Conservation (phyloP, 2,113 vertebrate genomes). For the Cariama cristata region DNA sequence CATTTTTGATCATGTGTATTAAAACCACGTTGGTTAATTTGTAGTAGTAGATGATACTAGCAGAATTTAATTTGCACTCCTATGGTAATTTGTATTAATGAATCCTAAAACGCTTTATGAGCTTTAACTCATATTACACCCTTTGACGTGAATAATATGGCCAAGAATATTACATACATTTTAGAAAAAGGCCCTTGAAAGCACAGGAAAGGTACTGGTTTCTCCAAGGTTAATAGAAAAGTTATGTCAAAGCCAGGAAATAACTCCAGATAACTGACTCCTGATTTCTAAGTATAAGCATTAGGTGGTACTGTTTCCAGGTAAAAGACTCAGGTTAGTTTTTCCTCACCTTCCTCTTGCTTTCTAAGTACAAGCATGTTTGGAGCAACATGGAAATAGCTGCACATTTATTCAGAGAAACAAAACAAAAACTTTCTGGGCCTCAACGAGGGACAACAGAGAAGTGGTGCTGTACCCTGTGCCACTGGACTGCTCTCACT, state of each 20-base stretch:
- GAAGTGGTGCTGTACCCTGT: background rate
- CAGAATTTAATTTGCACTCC: background rate
- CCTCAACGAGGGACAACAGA: background rate
- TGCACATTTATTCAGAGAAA: background rate
- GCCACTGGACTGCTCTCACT: background rate
- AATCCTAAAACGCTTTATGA: background rate
- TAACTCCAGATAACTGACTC: background rate
- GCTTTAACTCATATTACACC: background rate
- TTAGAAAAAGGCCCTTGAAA: background rate
- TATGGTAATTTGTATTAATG: background rate
- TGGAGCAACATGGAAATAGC: background rate
- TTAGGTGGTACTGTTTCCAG: background rate
- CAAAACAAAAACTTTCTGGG: background rate
- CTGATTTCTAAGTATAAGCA: background rate
- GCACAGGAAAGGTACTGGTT: background rate
- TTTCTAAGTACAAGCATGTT: background rate
- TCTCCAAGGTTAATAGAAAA: background rate
- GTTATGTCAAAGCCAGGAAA: background rate
- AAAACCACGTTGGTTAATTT: background rate
- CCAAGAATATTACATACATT: background rate
- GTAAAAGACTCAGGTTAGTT: background rate
- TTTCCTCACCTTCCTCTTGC: background rate
- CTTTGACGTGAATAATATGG: background rate
- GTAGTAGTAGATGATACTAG: background rate
- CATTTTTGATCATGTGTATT: background rate